Conservation (phyloP, 2,113 vertebrate species). For the Myotis lucifugus region DNA sequence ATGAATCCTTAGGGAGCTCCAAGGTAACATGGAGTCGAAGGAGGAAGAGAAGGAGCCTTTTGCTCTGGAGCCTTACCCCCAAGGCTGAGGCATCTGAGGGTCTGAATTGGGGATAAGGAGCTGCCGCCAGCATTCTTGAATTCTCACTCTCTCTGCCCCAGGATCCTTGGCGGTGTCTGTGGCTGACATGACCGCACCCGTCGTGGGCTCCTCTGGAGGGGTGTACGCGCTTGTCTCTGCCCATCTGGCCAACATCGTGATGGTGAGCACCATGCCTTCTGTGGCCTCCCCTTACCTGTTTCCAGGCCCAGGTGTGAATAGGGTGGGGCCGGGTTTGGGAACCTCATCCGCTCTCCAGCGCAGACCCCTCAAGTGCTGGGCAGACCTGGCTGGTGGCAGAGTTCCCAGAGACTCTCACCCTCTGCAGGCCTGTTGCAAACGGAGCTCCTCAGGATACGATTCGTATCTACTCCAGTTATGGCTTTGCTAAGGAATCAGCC, state of each 20-base stretch:
- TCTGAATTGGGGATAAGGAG: background rate
- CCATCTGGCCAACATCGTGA: conserved; percentile 97
- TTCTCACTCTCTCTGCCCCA: conserved; percentile 76
- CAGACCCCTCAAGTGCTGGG: background rate
- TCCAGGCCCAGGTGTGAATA: background rate
- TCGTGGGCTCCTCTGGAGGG: conserved; percentile 96
- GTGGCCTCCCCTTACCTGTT: background rate
- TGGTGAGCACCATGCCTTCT: conserved; percentile 87
- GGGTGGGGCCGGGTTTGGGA: background rate
- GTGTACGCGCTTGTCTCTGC: conserved; percentile 97
- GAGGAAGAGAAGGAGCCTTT: background rate
- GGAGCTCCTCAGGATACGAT: background rate
- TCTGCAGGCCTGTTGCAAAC: background rate
- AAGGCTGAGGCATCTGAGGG: background rate
- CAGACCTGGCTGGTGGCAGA: no score
- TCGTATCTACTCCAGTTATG: background rate
- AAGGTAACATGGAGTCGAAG: background rate
- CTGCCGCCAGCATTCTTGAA: background rate
- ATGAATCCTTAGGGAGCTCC: background rate
- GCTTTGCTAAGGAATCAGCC: background rate
- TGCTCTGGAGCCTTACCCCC: background rate
- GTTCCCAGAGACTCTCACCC: background rate
- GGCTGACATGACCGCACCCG: conserved; percentile 96
- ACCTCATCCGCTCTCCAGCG: background rate
- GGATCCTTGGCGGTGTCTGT: conserved; percentile 96